These are phyloP conservation scores for Caenorhabditis sinica DNA, from an alignment of 2,888 invertebrate species.

Conservation along the genomic window DNA sequence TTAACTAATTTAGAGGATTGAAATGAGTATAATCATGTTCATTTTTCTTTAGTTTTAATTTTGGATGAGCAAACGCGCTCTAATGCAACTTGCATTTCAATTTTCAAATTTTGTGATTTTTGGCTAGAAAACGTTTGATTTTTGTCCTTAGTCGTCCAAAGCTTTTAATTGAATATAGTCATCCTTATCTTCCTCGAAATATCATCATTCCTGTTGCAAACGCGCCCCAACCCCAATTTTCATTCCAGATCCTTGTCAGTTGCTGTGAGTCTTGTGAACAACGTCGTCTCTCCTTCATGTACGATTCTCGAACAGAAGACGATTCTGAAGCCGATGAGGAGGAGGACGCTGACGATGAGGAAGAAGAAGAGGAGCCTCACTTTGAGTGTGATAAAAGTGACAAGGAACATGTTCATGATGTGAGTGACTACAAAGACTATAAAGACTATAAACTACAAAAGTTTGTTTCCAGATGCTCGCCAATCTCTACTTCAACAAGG, in stretches of 20 bases:
- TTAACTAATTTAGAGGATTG: too few relatives aligned
- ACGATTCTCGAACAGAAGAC: constrained; percentile 73
- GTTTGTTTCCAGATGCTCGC: constrained; percentile 73
- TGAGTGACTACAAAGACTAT: constrained; percentile 44
- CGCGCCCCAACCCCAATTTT: too few relatives aligned
- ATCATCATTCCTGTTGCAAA: too few relatives aligned
- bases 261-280: constrained; percentile 82
- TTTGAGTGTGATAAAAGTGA: constrained; percentile 81
- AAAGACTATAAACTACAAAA: not conserved
- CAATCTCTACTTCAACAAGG: constrained; percentile 82
- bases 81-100: too few relatives aligned
- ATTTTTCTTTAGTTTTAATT: too few relatives aligned
- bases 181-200: too few relatives aligned
- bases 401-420: constrained; percentile 83
- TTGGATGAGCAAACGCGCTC: too few relatives aligned
- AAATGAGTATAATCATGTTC: too few relatives aligned
- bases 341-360: constrained; percentile 46
- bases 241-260: constrained; percentile 77
- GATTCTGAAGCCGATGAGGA: constrained; percentile 69
- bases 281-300: constrained; percentile 76
- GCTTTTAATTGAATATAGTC: too few relatives aligned
- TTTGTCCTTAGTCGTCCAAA: too few relatives aligned
- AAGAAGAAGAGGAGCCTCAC: constrained; percentile 70
- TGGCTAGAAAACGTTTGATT: too few relatives aligned
- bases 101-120: too few relatives aligned